Conservation (phyloP, 1,140 invertebrate species). For the Papilio polytes region DNA sequence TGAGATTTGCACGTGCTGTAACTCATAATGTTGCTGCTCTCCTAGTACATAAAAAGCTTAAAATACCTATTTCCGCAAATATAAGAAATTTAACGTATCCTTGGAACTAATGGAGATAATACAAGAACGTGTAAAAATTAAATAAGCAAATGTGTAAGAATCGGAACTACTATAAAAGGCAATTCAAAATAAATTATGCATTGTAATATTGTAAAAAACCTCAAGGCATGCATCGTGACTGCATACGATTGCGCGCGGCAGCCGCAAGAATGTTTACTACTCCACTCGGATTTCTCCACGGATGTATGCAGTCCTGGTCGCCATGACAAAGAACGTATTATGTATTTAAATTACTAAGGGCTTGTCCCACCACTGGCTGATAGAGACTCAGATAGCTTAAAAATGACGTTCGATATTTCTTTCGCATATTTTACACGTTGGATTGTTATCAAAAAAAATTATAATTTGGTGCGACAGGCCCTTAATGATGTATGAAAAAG, state of each 20-base stretch:
- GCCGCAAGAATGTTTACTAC: constrained; percentile 6
- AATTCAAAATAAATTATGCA: not conserved
- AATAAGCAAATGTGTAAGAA: not conserved
- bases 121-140: not conserved
- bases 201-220: not conserved
- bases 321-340: not conserved
- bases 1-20: constrained; percentile 2
- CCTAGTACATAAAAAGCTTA: not conserved
- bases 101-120: too few relatives aligned
- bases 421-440: too few relatives aligned
- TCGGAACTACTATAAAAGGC: not conserved
- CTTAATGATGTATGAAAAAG: too few relatives aligned
- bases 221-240: constrained; percentile 3
- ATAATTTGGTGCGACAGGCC: too few relatives aligned
- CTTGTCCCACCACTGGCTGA: too few relatives aligned
- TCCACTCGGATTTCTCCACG: not conserved
- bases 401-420: too few relatives aligned
- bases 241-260: not conserved
- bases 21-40: not conserved
- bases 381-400: too few relatives aligned
- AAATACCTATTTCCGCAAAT: too few relatives aligned
- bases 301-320: not conserved
- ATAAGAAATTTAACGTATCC: too few relatives aligned
- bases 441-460: too few relatives aligned
- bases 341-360: not conserved